A percentile compares a stretch with the other conserved stretches of the same genome.
These are phyloP conservation scores for Drosophila meridiana DNA, from an alignment of 2,888 invertebrate species.

Conservation along the genomic window DNA sequence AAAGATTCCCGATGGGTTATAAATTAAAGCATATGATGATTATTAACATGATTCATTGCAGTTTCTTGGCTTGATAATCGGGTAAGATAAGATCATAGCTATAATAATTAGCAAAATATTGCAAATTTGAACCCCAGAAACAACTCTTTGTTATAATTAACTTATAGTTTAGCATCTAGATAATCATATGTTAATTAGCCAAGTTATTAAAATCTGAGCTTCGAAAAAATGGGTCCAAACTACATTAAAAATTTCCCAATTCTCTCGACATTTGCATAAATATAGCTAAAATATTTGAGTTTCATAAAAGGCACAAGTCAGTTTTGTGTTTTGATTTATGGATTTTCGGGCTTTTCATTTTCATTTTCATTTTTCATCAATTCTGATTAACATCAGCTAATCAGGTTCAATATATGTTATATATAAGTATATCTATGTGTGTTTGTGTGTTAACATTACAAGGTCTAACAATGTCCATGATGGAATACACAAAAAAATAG, in stretches of 20 bases:
- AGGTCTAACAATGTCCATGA: constrained; percentile 58
- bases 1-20: background rate
- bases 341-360: constrained; percentile 11
- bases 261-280: background rate
- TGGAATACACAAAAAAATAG: constrained; percentile 31
- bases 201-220: background rate
- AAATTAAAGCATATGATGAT: background rate
- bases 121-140: background rate
- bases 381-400: constrained; percentile 12
- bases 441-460: constrained; percentile 56
- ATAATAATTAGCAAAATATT: background rate
- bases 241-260: background rate
- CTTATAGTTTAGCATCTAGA: background rate
- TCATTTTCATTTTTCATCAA: constrained; percentile 20
- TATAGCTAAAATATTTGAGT: background rate
- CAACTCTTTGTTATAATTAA: background rate
- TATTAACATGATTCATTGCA: background rate
- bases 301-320: constrained; percentile 28
- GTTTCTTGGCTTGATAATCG: background rate
- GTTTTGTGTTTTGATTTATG: constrained; percentile 20
- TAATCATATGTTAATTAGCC: too few relatives aligned
- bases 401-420: constrained; percentile 22
- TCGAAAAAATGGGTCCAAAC: background rate
- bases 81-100: background rate
- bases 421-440: background rate